Conservation (phyloP, 2,888 invertebrate genomes). For the Ennomos fuscantarius region DNA sequence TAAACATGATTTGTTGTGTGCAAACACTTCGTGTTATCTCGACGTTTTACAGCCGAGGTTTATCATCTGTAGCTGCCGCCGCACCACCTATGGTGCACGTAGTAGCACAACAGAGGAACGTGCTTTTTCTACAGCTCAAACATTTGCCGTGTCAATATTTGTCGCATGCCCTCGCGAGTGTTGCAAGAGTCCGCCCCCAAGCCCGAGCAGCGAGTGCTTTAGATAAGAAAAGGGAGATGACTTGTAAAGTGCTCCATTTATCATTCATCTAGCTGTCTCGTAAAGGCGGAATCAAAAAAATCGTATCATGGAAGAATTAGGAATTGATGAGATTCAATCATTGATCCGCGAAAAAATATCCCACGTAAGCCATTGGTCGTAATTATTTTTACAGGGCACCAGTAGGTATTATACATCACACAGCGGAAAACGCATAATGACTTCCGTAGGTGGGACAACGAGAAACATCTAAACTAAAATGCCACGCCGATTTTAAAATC, state of each 20-base stretch:
- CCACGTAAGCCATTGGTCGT: slow-evolving; percentile 60
- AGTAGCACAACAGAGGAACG: slow-evolving; percentile 67
- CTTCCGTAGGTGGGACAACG: slow-evolving; percentile 73
- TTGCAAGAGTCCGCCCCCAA: slow-evolving; percentile 56
- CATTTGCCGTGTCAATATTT: slow-evolving; percentile 79
- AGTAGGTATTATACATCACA: slow-evolving; percentile 56
- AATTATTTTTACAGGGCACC: slow-evolving; percentile 77
- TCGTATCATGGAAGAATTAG: slow-evolving; percentile 33
- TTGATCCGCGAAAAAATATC: slow-evolving; percentile 55
- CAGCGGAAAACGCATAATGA: slow-evolving; percentile 83
- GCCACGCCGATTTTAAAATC: slow-evolving; percentile 45
- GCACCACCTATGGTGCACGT: slow-evolving; percentile 63
- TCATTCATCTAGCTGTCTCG: no score
- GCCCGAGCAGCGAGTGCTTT: background rate
- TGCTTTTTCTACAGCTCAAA: slow-evolving; percentile 72
- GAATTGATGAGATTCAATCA: slow-evolving; percentile 43
- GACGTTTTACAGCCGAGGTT: slow-evolving; percentile 59
- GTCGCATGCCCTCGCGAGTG: slow-evolving; percentile 64
- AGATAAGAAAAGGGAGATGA: slow-evolving; percentile 35
- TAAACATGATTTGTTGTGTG: slow-evolving; percentile 76
- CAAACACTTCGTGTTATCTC: slow-evolving; percentile 75
- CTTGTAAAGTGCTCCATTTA: slow-evolving; percentile 38
- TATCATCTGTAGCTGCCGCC: slow-evolving; percentile 64
- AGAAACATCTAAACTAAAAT: slow-evolving; percentile 77
- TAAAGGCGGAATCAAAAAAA: no score